A percentile compares a stretch with the other conserved stretches of the same genome.
Conservation (phyloP, 2,888 invertebrate genomes). For the Plebejus anna region DNA sequence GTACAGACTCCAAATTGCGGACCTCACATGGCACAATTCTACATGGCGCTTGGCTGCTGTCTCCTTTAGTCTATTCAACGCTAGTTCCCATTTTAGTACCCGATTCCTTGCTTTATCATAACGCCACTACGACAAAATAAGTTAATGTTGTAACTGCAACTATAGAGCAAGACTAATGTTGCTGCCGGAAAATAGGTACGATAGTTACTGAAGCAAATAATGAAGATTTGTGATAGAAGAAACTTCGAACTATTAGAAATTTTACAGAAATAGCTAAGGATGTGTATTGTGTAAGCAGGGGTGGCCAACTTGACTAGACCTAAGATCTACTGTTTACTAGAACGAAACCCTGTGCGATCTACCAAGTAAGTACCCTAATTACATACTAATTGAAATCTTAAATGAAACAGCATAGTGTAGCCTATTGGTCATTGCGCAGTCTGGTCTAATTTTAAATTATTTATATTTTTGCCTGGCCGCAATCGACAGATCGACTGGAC, state of each 20-base stretch:
- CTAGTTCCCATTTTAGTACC: constrained; percentile 81
- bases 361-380: no score
- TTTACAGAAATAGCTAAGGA: no score
- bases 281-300: no score
- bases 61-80: constrained; percentile 80
- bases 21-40: constrained; percentile 78
- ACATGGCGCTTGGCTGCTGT: constrained; percentile 74
- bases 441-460: no score
- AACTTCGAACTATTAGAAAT: neutral
- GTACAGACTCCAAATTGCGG: constrained; percentile 82
- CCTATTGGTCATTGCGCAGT: no score
- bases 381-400: no score
- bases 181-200: neutral
- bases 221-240: neutral
- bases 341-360: no score
- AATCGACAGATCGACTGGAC: no score
- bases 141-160: neutral
- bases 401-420: no score
- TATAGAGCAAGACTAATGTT: neutral
- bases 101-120: constrained; percentile 80
- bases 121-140: constrained; percentile 63
- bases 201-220: neutral
- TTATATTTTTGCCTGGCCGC: no score
- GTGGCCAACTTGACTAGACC: no score
- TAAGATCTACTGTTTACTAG: no score